A percentile compares a stretch with the other conserved stretches of the same genome.
Conservation (phyloP, 1,140 invertebrate genomes). For the Araneus ventricosus region DNA sequence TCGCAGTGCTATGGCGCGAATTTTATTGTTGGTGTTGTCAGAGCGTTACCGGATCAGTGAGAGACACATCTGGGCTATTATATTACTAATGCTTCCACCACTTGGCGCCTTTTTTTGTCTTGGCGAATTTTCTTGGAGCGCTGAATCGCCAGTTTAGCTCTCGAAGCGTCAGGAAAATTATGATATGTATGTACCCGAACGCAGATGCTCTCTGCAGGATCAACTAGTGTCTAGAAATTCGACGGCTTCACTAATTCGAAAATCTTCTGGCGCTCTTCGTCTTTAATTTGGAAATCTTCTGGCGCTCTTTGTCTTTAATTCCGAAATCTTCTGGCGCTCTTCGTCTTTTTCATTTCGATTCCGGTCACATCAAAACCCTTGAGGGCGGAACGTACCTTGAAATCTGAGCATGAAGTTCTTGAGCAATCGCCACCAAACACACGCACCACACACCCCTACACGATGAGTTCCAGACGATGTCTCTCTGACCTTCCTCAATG, state of each 20-base stretch:
- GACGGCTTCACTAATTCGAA: background rate
- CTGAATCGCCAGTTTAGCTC: too few relatives aligned
- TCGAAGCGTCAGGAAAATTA: too few relatives aligned
- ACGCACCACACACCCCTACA: background rate
- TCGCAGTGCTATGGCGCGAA: too few relatives aligned
- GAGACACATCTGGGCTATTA: too few relatives aligned
- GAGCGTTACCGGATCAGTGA: too few relatives aligned
- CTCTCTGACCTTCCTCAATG: background rate
- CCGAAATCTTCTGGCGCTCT: background rate
- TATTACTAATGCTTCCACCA: too few relatives aligned
- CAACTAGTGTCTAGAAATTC: background rate
- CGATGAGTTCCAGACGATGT: background rate
- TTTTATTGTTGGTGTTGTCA: too few relatives aligned
- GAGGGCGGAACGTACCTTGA: background rate
- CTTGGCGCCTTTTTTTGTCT: too few relatives aligned
- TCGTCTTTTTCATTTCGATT: conserved; percentile 3
- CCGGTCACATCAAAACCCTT: background rate
- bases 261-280: background rate
- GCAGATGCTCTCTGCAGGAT: too few relatives aligned
- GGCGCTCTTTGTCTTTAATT: background rate
- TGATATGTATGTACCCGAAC: too few relatives aligned
- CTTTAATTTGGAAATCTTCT: too few relatives aligned
- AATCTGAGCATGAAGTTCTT: background rate
- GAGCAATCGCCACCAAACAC: background rate
- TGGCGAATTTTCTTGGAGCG: too few relatives aligned